These are phyloP conservation scores for Eulithis prunata DNA, from an alignment of 2,888 invertebrate genomes.

Conservation along the genomic window DNA sequence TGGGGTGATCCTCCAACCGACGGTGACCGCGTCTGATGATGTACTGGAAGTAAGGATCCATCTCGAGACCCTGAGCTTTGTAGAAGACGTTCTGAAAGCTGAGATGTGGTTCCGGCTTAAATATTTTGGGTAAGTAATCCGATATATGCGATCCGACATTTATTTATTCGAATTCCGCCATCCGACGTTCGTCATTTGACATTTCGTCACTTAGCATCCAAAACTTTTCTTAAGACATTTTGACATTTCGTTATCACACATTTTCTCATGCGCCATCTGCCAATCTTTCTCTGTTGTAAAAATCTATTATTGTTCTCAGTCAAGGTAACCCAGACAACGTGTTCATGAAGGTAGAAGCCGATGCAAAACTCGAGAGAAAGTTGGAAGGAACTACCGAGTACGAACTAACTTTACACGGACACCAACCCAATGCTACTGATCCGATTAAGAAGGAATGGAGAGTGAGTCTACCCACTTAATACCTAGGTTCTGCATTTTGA, in stretches of 20 bases:
- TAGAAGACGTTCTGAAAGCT: conserved; percentile 42
- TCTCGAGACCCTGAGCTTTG: conserved; percentile 34
- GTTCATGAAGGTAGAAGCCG: conserved; percentile 59
- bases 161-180: too few relatives aligned
- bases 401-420: conserved; percentile 55
- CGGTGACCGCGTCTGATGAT: conserved; percentile 48
- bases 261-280: too few relatives aligned
- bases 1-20: conserved; percentile 67
- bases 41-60: conserved; percentile 48
- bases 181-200: too few relatives aligned
- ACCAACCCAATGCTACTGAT: conserved; percentile 52
- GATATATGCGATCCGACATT: neutral
- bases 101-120: conserved; percentile 46
- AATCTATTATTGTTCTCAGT: conserved; percentile 39
- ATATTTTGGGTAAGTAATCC: conserved; percentile 56
- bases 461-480: conserved; percentile 46
- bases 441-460: conserved; percentile 59
- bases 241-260: too few relatives aligned
- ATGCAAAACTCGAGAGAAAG: conserved; percentile 52
- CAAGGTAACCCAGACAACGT: conserved; percentile 54
- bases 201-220: too few relatives aligned
- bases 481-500: neutral
- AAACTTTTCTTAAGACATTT: too few relatives aligned
- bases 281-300: too few relatives aligned
- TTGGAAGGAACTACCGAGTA: conserved; percentile 55